phyloP scores from a whole-genome alignment of 2,888 invertebrate species.

The Sarcophaga subvicina region DNA sequence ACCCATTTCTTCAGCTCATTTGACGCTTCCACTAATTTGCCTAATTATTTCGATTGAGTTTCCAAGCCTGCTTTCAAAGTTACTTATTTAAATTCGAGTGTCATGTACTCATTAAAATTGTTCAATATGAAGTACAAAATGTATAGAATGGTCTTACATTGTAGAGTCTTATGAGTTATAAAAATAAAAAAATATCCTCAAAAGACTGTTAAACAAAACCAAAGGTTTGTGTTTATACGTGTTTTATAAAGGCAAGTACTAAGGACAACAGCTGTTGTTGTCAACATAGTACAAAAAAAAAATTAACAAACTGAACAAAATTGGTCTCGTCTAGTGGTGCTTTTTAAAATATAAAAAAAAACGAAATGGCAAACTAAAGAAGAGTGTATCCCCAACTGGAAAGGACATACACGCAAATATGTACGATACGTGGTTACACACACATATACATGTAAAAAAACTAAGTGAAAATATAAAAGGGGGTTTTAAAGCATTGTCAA shows the following conservation, averaged over 20 bases:
- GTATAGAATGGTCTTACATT: not conserved
- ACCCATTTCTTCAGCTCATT: too few species aligned
- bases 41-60: too few species aligned
- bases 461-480: not conserved
- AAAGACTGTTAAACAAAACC: conserved; percentile 32
- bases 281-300: conserved; percentile 22
- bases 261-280: conserved; percentile 60
- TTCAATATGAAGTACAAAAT: too few species aligned
- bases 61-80: too few species aligned
- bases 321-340: conserved; percentile 37
- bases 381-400: conserved; percentile 12
- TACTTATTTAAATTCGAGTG: too few species aligned
- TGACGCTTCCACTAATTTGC: too few species aligned
- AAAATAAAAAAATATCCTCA: conserved; percentile 38
- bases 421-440: not conserved
- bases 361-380: not conserved
- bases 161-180: not conserved
- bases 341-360: not conserved
- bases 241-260: not conserved
- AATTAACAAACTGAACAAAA: not conserved
- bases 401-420: not conserved
- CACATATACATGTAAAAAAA: not conserved
- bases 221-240: not conserved
- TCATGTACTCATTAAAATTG: too few species aligned
- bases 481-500: conserved; percentile 47